Percentiles rank a stretch among this genome's conserved stretches.
Evolutionary conservation across 2,888 invertebrate species (phyloP).

Genomic region (Aspidapion aeneum): DNA sequence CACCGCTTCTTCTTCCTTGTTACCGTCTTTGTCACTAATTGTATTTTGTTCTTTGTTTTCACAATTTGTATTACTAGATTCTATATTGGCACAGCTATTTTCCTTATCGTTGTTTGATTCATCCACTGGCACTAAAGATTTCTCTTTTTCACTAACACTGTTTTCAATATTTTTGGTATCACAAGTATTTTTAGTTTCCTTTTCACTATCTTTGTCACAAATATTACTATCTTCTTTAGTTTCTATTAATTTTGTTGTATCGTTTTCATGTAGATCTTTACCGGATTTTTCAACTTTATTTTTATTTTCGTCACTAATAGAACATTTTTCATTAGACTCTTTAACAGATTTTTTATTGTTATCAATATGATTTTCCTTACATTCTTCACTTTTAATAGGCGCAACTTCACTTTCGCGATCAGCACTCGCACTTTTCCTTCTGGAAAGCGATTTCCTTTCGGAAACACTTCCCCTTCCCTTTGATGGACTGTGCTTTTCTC

Average conservation of each 20-base stretch:
- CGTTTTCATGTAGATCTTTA: too few species aligned
- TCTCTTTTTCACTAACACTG: not conserved
- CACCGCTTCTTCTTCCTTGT: conserved; percentile 27
- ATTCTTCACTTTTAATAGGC: not conserved
- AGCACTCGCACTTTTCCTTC: conserved; percentile 18
- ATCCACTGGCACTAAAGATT: not conserved
- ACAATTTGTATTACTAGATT: conserved; percentile 15
- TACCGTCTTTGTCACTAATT: conserved; percentile 17
- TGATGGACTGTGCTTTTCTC: conserved; percentile 17
- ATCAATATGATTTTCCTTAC: not conserved
- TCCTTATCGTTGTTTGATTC: not conserved
- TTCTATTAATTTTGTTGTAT: not conserved
- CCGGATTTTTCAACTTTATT: too few species aligned
- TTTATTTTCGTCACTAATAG: not conserved
- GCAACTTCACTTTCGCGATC: conserved; percentile 1
- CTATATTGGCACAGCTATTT: conserved; percentile 11
- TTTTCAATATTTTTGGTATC: not conserved
- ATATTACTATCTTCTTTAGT: conserved; percentile 10
- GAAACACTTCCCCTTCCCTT: conserved; percentile 23
- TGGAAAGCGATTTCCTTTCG: conserved; percentile 21
- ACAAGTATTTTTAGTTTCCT: not conserved
- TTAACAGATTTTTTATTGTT: not conserved
- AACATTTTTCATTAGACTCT: conserved; percentile 11
- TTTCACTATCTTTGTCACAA: not conserved
- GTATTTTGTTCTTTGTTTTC: conserved; percentile 28